Evolutionary conservation across 2,113 vertebrate genomes (phyloP).

Genomic region (Pollachius pollachius): DNA sequence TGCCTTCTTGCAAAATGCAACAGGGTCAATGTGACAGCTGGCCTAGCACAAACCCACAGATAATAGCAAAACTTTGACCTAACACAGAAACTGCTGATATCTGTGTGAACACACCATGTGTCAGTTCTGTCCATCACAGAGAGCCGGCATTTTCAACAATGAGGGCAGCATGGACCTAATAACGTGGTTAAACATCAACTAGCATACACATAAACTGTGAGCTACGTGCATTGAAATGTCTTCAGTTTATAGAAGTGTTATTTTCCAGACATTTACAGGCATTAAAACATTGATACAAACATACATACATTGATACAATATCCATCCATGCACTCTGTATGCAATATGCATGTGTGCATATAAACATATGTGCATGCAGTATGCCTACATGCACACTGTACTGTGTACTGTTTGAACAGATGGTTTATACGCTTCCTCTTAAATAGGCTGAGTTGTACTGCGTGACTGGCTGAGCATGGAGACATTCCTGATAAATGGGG

Average conservation of each 20-base stretch:
- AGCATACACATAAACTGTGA: too few relatives aligned
- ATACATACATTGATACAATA: conserved; percentile 2
- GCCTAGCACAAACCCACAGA: conserved; percentile 40
- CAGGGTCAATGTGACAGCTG: conserved; percentile 41
- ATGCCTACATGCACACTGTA: too few relatives aligned
- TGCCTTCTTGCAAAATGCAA: not conserved
- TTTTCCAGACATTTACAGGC: not conserved
- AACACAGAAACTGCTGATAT: conserved; percentile 47
- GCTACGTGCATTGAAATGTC: too few relatives aligned
- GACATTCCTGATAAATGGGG: too few relatives aligned
- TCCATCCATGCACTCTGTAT: not conserved
- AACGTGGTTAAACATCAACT: too few relatives aligned
- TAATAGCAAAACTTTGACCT: conserved; percentile 52
- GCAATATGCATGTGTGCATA: not conserved
- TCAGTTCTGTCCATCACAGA: conserved; percentile 1
- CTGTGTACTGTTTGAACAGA: too few relatives aligned
- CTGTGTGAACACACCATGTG: conserved; percentile 32
- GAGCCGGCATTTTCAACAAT: conserved; percentile 42
- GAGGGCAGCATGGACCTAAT: conserved; percentile 6
- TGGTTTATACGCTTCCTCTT: too few relatives aligned
- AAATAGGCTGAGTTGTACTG: too few relatives aligned
- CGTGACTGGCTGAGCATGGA: too few relatives aligned
- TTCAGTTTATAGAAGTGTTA: not conserved
- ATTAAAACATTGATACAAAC: too few relatives aligned
- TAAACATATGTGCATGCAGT: too few relatives aligned